Base-by-base conservation (phyloP, 1,140 invertebrate genomes). In the Maniola jurtina region DNA sequence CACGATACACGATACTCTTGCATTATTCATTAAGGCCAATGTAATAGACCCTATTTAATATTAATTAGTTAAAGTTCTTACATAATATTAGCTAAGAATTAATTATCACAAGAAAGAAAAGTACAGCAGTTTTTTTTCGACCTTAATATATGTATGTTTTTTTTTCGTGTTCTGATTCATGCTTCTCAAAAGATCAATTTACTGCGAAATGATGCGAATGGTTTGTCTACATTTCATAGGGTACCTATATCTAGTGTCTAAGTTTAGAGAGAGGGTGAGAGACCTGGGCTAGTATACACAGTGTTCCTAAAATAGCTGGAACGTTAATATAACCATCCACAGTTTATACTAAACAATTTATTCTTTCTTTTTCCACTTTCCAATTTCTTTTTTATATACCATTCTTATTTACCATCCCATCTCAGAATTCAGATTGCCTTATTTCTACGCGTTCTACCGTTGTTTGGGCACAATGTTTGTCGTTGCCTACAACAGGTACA, bases 221-320 rank as follows among this genome's bases (percentile, higher is more conserved):
- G 40, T n/a, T 14, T 35, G 38, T 35, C 35, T 58, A 65, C 65
- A 59, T 40, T 52, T 66, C 55, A 62, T 61, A 66, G 69, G 62
- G 59, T 54, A 55, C 38, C 56, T 61, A 66, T 61, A 67, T 57
- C 60, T 67, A 61, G 36, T 54, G 57, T 57, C 64, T 65, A 65
- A 59, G 45, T 65, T 52, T 65, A 65, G 57, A 40, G 35, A 38
- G 14, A 63, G 61, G 61, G 61, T 63, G 61, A 63, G 61, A 63
- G 61, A 15, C 61, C 61, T 63, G 61, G 58, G 55, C 50, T 59
- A 64, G 45, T 25, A 4, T 25, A 64, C 25, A 50, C 55, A 57
- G 55, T 42, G 13, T 55, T 56, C 45, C 54, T 36, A 42, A 64
- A 57, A 64, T 64, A 64, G 54, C 54, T 57, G 38, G 25, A 55